Base-by-base conservation (phyloP, 2,797 vertebrate species). In the Odontamblyopus rebecca region DNA sequence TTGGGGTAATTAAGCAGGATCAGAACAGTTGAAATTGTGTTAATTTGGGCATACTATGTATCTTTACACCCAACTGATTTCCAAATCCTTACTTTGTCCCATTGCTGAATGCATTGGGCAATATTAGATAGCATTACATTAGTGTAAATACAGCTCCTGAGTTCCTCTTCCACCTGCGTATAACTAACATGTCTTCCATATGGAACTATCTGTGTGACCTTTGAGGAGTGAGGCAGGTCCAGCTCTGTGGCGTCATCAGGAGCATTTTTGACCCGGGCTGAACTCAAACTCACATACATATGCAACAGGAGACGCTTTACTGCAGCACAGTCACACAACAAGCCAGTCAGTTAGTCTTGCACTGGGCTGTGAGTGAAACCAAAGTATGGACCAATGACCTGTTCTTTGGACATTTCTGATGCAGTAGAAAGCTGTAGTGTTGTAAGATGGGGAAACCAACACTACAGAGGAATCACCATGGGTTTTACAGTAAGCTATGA, bases 171-270 rank as follows among this genome's bases (percentile, higher is more conserved):
- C 61, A 62, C 38, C 69, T 2, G 35, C 38, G 15, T 76, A 67
- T 51, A 38, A 53, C 65, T 63, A n/a, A 66, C 72, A 59, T 50
- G 68, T 62, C 29, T 32, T 70, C 64, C 60, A 2, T n/a, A 35
- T 77, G 78, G 56, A 78, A 86, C 80, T 48, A 81, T 82, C 75
- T 67, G 70, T 53, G 27, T 88, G 89, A 90, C 88, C 87, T 88
- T 92, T 82, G 72, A 73, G 73, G 38, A 63, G 79, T 32, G 11
- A 27, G 75, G 85, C 56, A 75, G 73, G 78, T 80, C 74, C 75
- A 69, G 82, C 80, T 79, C 70, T 54, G 83, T 68, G 76, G 72
- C 80, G 72, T 76, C 79, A 76, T 87, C 86, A 79, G 84, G 76
- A 74, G 79, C 29, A 87, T 82, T 67, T 79, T 71, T 86, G 81